These are phyloP conservation scores for Calephelis virginiensis DNA, from an alignment of 1,140 invertebrate genomes.

Conservation along the genomic window DNA sequence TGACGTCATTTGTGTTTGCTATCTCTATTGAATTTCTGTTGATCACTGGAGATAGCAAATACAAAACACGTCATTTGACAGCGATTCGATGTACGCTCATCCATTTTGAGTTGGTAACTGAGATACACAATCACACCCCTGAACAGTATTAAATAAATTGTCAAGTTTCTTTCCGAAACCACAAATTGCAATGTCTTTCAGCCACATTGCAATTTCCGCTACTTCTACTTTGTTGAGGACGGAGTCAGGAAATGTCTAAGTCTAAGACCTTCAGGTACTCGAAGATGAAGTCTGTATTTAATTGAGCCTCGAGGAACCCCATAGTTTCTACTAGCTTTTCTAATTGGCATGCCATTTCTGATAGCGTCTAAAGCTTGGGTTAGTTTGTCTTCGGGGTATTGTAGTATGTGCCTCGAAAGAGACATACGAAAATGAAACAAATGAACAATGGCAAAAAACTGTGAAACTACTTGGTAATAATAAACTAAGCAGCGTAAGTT, in stretches of 20 bases:
- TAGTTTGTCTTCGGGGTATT: background rate
- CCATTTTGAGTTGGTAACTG: too few species aligned
- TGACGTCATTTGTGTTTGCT: too few species aligned
- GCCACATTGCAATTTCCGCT: slow-evolving; percentile 1
- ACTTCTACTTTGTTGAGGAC: background rate
- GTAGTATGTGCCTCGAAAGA: background rate
- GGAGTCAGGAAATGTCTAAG: background rate
- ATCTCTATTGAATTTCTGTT: too few species aligned
- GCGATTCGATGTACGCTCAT: too few species aligned
- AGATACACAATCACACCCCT: too few species aligned
- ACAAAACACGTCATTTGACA: too few species aligned
- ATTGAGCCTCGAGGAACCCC: background rate
- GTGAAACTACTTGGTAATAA: background rate
- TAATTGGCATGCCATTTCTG: background rate
- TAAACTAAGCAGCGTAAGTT: background rate
- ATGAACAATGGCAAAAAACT: background rate
- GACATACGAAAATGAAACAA: background rate
- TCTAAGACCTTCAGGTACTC: background rate
- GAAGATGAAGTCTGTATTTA: too few species aligned
- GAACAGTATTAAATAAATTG: background rate
- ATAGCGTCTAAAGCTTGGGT: background rate
- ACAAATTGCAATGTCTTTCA: slow-evolving; percentile 1
- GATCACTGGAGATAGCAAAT: too few species aligned
- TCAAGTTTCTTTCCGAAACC: background rate
- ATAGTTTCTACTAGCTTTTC: background rate